A percentile compares a stretch with the other conserved stretches of the same genome.
Conservation (phyloP, 2,797 vertebrate species). For the Rallus crepitans region DNA sequence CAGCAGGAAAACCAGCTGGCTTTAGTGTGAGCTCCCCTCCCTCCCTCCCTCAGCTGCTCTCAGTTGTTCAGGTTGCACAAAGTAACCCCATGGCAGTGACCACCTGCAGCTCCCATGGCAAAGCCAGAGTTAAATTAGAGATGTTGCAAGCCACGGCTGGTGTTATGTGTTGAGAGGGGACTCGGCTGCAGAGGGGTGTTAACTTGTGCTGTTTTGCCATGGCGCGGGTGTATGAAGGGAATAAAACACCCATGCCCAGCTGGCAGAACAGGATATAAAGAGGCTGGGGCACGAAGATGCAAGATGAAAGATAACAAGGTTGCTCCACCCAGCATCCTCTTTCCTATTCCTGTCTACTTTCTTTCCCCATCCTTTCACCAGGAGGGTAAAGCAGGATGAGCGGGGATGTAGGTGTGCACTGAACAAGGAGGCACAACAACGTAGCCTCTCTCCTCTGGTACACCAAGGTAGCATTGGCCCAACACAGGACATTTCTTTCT, state of each 20-base stretch:
- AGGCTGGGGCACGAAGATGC: not conserved
- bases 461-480: not conserved
- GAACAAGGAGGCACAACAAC: not conserved
- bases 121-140: not conserved
- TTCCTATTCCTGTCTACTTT: constrained; percentile 25
- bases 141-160: not conserved
- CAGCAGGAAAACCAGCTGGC: not conserved
- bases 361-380: constrained; percentile 44
- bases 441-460: fast-evolving
- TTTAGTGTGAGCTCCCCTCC: not conserved
- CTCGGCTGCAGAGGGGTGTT: not conserved
- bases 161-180: not conserved
- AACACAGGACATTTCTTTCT: not conserved
- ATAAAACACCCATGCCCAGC: not conserved
- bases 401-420: not conserved
- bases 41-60: not conserved
- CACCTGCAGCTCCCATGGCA: not conserved
- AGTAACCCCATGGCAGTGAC: not conserved
- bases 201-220: not conserved
- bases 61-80: not conserved
- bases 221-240: not conserved
- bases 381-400: not conserved
- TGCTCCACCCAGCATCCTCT: constrained; percentile 27
- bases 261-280: constrained; percentile 47
- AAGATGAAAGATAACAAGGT: not conserved